Evolutionary conservation across 2,888 invertebrate species (phyloP).

Genomic region (Embidobia sp.): DNA sequence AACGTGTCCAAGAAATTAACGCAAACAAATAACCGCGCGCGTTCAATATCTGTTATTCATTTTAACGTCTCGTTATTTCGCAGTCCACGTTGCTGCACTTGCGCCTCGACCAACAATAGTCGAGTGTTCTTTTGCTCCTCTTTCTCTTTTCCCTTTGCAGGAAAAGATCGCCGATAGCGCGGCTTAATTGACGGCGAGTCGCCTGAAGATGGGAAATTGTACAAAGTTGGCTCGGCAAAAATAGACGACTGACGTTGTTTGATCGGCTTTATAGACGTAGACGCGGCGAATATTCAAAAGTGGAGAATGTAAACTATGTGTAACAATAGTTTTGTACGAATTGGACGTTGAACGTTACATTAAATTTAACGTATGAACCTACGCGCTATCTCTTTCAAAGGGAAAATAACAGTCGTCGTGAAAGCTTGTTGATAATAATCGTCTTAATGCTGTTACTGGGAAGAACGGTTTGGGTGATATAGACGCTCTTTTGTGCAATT

Average conservation of each 20-base stretch:
- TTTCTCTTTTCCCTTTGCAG: no score
- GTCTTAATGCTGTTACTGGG: not conserved
- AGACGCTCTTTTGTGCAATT: no score
- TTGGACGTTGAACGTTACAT: slow-evolving; percentile 21
- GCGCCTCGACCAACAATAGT: no score
- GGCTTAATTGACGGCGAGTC: no score
- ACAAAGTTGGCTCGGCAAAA: slow-evolving; percentile 14
- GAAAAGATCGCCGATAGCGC: no score
- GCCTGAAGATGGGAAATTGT: no score
- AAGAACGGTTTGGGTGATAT: no score
- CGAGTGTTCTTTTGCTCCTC: no score
- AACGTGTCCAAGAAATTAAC: slow-evolving; percentile 61
- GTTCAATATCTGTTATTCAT: slow-evolving; percentile 46
- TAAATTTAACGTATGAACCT: slow-evolving; percentile 9
- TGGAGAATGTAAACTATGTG: slow-evolving; percentile 22
- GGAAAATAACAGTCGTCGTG: not conserved
- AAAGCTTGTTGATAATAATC: slow-evolving; percentile 1
- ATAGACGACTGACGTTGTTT: slow-evolving; percentile 48
- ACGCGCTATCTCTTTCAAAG: not conserved
- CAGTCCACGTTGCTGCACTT: no score
- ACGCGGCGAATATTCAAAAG: slow-evolving; percentile 32
- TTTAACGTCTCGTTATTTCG: slow-evolving; percentile 28
- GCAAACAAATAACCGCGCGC: slow-evolving; percentile 54
- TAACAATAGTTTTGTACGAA: slow-evolving; percentile 46
- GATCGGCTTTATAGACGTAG: slow-evolving; percentile 22